Conservation (phyloP, 2,888 invertebrate species). For the Leucozona laternaria region DNA sequence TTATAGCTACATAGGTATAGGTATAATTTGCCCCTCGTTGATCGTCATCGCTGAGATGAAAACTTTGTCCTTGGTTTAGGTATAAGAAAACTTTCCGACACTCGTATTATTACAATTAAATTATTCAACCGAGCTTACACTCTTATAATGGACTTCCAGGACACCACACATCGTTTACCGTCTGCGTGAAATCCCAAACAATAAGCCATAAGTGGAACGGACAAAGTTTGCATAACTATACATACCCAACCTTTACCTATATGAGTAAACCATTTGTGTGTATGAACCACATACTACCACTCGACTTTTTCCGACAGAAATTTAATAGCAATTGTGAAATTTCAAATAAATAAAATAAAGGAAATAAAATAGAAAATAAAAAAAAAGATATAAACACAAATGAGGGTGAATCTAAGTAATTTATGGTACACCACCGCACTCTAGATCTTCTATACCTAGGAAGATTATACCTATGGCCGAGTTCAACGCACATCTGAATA, state of each 20-base stretch:
- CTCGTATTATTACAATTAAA: slow-evolving; percentile 66
- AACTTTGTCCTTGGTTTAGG: slow-evolving; percentile 51
- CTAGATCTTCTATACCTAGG: background rate
- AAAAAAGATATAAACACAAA: background rate
- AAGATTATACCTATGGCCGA: no score
- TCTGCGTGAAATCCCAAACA: slow-evolving; percentile 42
- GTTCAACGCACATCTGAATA: no score
- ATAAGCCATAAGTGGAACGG: slow-evolving; percentile 35
- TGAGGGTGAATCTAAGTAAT: slow-evolving; percentile 43
- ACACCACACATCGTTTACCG: slow-evolving; percentile 44
- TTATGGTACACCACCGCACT: background rate
- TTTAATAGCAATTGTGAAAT: slow-evolving; percentile 48
- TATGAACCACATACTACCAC: background rate
- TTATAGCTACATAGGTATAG: background rate
- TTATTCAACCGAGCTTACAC: slow-evolving; percentile 59
- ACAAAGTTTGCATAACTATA: slow-evolving; percentile 30
- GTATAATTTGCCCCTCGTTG: background rate
- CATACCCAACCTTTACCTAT: no score
- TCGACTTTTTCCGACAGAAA: slow-evolving; percentile 17
- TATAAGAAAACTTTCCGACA: slow-evolving; percentile 65
- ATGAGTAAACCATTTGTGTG: background rate
- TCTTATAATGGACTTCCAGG: slow-evolving; percentile 46
- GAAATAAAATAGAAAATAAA: slow-evolving; percentile 6
- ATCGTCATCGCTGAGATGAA: background rate
- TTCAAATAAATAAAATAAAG: slow-evolving; percentile 1